Evolutionary conservation across 2,888 invertebrate species (phyloP).

Genomic region (Drosophila mimetica): DNA sequence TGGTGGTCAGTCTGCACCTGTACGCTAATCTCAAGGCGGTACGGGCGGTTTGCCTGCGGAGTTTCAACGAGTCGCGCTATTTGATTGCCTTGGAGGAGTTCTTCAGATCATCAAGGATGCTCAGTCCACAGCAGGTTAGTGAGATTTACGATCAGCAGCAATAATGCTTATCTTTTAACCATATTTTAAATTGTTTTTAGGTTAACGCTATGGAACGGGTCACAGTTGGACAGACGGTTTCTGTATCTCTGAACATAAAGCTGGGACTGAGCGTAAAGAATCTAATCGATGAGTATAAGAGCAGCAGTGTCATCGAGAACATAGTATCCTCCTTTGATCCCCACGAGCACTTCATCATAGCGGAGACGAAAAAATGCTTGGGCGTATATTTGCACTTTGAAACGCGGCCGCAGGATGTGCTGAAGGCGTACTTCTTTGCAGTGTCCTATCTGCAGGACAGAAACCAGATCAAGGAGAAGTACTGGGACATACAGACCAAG

Average conservation of each 20-base stretch:
- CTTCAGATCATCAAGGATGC: conserved; percentile 87
- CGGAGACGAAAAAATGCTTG: conserved; percentile 82
- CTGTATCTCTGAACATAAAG: conserved; percentile 82
- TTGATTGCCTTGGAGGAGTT: conserved; percentile 89
- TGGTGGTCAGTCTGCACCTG: conserved; percentile 92
- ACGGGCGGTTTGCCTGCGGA: conserved; percentile 90
- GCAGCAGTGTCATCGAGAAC: conserved; percentile 82
- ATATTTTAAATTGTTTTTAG: conserved; percentile 63
- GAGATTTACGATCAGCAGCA: too few relatives aligned
- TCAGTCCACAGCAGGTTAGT: conserved; percentile 86
- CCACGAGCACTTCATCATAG: conserved; percentile 84
- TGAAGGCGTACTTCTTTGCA: conserved; percentile 84
- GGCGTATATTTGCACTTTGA: conserved; percentile 84
- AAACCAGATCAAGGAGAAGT: conserved; percentile 84
- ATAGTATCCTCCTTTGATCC: conserved; percentile 84
- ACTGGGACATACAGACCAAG: conserved; percentile 85
- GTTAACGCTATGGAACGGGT: conserved; percentile 90
- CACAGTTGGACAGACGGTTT: conserved; percentile 86
- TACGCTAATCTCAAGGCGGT: conserved; percentile 95
- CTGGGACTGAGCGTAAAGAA: conserved; percentile 83
- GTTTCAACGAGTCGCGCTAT: conserved; percentile 92
- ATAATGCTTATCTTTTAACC: too few relatives aligned
- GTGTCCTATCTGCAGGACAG: conserved; percentile 84
- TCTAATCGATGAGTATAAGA: conserved; percentile 83
- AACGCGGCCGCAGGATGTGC: conserved; percentile 83